Conservation (phyloP, 2,797 vertebrate genomes). For the Anomalospiza imberbis region DNA sequence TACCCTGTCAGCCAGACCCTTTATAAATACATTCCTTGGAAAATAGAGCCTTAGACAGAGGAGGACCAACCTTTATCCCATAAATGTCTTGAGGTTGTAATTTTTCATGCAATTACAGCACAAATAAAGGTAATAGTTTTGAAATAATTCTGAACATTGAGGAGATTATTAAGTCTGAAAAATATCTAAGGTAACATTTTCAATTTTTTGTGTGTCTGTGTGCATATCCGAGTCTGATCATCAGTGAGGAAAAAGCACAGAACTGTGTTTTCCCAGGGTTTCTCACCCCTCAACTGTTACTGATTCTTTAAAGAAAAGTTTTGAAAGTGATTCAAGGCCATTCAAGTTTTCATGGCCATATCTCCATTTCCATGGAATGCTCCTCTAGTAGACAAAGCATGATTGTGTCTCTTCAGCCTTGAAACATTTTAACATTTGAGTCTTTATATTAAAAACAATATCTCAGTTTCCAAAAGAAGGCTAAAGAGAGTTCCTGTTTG, state of each 20-base stretch:
- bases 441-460: neutral
- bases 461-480: neutral
- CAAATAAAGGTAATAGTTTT: neutral
- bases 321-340: neutral
- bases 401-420: neutral
- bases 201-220: neutral
- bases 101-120: neutral
- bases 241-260: neutral
- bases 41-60: neutral
- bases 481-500: neutral
- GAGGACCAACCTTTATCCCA: neutral
- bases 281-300: rapidly evolving
- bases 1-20: neutral
- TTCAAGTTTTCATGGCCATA: neutral
- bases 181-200: neutral
- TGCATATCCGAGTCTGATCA: neutral
- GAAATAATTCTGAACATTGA: neutral
- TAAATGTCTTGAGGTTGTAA: neutral
- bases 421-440: neutral
- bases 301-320: neutral
- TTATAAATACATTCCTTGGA: neutral
- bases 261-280: neutral
- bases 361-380: neutral
- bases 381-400: neutral
- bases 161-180: neutral